Conservation (phyloP, 2,888 invertebrate genomes). For the Gasteruption jaculator region DNA sequence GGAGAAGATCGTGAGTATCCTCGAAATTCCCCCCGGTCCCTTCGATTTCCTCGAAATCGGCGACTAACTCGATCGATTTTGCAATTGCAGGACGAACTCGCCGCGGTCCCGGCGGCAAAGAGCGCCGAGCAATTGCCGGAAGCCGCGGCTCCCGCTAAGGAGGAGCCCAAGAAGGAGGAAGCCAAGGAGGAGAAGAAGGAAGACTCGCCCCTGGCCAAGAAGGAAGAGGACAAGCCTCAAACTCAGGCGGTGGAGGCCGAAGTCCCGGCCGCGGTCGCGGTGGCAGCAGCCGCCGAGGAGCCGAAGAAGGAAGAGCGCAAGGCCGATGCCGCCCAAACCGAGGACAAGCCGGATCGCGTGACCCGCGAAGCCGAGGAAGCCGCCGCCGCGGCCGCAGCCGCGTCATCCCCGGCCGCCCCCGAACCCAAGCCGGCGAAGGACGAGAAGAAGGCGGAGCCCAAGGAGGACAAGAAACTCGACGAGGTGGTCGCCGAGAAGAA, state of each 20-base stretch:
- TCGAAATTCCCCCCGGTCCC: too few relatives aligned
- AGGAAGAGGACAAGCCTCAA: constrained; percentile 14
- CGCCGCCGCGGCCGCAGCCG: constrained; percentile 19
- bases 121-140: constrained; percentile 23
- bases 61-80: not conserved
- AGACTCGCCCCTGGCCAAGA: too few relatives aligned
- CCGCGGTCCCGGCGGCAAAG: constrained; percentile 24
- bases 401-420: constrained; percentile 19
- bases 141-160: constrained; percentile 18
- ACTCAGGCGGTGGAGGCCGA: constrained; percentile 8
- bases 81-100: constrained; percentile 23
- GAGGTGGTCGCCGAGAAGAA: constrained; percentile 19
- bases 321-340: constrained; percentile 46
- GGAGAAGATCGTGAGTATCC: constrained; percentile 24
- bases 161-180: constrained; percentile 24
- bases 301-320: constrained; percentile 37
- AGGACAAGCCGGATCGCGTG: constrained; percentile 39
- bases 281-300: constrained; percentile 26
- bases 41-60: not conserved
- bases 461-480: constrained; percentile 20
- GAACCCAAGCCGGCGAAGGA: constrained; percentile 11
- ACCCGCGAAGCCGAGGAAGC: constrained; percentile 40
- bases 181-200: constrained; percentile 15
- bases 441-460: constrained; percentile 17
- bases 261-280: constrained; percentile 19